Conservation (phyloP, 1,140 invertebrate genomes). For the Campoletis sonorensis region DNA sequence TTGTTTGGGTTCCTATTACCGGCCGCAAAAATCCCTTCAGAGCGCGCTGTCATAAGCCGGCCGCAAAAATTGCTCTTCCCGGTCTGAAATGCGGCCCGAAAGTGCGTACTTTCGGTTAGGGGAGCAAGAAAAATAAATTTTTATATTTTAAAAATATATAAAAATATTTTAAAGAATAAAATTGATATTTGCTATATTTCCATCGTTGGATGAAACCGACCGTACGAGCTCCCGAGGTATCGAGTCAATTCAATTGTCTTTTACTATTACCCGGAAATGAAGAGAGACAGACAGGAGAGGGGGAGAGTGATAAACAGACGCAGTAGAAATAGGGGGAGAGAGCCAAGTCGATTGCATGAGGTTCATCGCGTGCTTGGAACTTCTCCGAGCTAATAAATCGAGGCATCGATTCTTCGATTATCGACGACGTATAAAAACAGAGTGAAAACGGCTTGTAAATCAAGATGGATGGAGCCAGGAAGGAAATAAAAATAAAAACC, state of each 20-base stretch:
- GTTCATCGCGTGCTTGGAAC: slow-evolving; percentile 26
- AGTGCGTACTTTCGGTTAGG: too few relatives aligned
- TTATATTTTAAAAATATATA: too few relatives aligned
- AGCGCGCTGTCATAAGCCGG: too few relatives aligned
- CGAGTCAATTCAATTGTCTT: slow-evolving; percentile 26
- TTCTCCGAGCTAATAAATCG: slow-evolving; percentile 23
- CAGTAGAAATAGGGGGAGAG: not conserved
- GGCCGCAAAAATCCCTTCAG: too few relatives aligned
- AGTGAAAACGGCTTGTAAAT: not conserved
- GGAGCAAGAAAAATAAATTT: too few relatives aligned
- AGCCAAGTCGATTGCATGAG: not conserved
- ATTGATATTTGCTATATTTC: not conserved
- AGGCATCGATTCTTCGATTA: slow-evolving; percentile 36
- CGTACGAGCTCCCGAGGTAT: not conserved
- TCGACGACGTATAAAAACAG: not conserved
- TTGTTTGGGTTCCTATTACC: too few relatives aligned
- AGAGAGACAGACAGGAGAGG: too few relatives aligned
- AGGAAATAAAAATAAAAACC: not conserved
- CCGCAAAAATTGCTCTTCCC: too few relatives aligned
- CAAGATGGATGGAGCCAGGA: not conserved
- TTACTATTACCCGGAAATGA: not conserved
- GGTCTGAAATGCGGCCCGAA: too few relatives aligned
- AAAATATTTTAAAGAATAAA: too few relatives aligned
- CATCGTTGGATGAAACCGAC: not conserved
- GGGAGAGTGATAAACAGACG: too few relatives aligned